These are phyloP conservation scores for Helicorthomorpha holstii DNA, from an alignment of 1,140 invertebrate species.

Conservation along the genomic window DNA sequence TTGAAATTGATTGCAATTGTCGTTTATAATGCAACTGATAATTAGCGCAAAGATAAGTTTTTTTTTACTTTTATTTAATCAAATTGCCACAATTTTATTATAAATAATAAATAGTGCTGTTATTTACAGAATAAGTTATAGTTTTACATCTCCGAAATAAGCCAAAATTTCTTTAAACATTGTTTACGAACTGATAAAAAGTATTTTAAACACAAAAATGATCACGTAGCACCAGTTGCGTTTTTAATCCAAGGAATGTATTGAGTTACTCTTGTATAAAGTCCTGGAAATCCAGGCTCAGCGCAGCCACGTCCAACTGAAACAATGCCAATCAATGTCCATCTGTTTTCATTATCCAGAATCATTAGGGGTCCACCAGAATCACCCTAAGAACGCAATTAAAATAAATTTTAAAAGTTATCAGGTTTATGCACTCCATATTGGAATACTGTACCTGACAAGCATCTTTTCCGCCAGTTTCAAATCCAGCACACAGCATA, in stretches of 20 bases:
- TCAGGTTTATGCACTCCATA: not conserved
- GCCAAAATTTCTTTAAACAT: no score
- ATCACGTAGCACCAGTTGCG: not conserved
- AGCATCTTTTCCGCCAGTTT: slow-evolving; percentile 52
- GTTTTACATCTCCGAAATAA: no score
- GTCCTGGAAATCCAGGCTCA: slow-evolving; percentile 23
- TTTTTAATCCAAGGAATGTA: not conserved
- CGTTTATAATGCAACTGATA: no score
- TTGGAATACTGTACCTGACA: slow-evolving; percentile 36
- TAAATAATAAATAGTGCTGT: no score
- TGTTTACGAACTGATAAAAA: no score
- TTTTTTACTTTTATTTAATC: no score
- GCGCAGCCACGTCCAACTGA: slow-evolving; percentile 30
- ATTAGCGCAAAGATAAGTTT: no score
- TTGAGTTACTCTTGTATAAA: slow-evolving; percentile 25
- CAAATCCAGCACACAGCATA: slow-evolving; percentile 67
- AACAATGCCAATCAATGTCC: slow-evolving; percentile 25
- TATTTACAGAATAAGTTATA: no score
- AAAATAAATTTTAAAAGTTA: not conserved
- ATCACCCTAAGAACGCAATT: slow-evolving; percentile 5
- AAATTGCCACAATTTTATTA: no score
- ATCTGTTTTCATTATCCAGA: slow-evolving; percentile 8
- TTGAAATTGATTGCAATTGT: no score
- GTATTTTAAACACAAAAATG: no score
- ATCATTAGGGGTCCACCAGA: slow-evolving; percentile 9